Percentiles rank a stretch among this genome's conserved stretches.
Evolutionary conservation across 2,113 vertebrate genomes (phyloP).

Genomic region (Python bivittatus): DNA sequence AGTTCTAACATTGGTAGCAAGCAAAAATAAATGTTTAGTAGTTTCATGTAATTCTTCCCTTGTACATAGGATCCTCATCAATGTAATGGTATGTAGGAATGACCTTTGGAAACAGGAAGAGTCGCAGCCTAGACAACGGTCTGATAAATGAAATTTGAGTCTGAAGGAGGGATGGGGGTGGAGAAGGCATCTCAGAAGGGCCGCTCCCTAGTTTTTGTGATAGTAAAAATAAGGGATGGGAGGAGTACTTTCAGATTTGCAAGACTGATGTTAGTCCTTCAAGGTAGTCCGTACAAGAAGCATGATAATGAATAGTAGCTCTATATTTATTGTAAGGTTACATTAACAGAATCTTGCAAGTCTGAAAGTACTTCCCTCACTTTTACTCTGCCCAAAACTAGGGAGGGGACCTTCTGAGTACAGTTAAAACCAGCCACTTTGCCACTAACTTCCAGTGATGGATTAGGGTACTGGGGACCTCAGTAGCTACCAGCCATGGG

Average conservation of each 20-base stretch:
- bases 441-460: background rate
- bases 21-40: fast-evolving
- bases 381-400: background rate
- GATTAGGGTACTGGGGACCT: background rate
- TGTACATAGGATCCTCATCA: background rate
- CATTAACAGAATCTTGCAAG: background rate
- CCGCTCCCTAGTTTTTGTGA: background rate
- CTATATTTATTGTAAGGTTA: background rate
- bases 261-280: background rate
- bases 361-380: background rate
- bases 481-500: background rate
- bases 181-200: background rate
- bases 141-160: background rate
- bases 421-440: background rate
- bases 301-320: background rate
- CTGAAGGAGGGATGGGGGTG: background rate
- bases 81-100: background rate
- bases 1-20: background rate
- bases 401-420: background rate
- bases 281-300: background rate
- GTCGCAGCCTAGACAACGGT: background rate
- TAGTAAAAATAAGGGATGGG: background rate
- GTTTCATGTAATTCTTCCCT: background rate
- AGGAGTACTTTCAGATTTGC: background rate
- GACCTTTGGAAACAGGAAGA: background rate